Percentiles rank a stretch among this genome's conserved stretches.
Conservation (phyloP, 2,797 vertebrate species). For the Oreochromis grahami region DNA sequence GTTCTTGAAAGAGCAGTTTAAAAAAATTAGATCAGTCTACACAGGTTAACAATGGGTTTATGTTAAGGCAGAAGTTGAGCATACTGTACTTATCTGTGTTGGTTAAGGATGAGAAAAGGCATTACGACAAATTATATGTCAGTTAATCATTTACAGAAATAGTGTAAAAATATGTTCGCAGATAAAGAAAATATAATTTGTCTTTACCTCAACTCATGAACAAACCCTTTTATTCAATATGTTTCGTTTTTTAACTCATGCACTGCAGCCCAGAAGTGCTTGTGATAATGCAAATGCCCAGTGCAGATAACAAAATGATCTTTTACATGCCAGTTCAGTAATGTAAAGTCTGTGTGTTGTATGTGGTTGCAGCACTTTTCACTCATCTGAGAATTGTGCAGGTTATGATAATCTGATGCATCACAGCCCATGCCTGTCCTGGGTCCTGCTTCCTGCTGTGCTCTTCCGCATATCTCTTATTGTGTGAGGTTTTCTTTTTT, state of each 20-base stretch:
- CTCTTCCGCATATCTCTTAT: background rate
- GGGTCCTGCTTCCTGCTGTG: background rate
- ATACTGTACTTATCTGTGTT: background rate
- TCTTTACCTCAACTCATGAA: too few species aligned
- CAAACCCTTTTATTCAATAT: background rate
- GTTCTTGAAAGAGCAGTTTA: background rate
- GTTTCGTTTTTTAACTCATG: background rate
- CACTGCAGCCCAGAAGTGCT: background rate
- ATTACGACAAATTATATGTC: background rate
- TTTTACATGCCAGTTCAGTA: background rate
- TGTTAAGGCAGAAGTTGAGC: background rate
- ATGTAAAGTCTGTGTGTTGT: background rate
- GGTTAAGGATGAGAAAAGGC: background rate
- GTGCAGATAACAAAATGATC: background rate
- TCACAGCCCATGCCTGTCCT: background rate
- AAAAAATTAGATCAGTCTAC: background rate
- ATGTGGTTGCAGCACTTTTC: background rate
- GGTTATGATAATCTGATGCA: background rate
- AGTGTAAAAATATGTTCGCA: background rate
- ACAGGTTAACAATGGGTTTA: background rate
- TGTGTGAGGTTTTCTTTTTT: background rate
- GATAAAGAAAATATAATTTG: background rate
- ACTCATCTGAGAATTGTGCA: background rate
- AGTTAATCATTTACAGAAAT: background rate
- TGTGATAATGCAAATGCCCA: background rate